These are phyloP conservation scores for Lithophane semibrunnea DNA, from an alignment of 2,888 invertebrate genomes.

Conservation along the genomic window DNA sequence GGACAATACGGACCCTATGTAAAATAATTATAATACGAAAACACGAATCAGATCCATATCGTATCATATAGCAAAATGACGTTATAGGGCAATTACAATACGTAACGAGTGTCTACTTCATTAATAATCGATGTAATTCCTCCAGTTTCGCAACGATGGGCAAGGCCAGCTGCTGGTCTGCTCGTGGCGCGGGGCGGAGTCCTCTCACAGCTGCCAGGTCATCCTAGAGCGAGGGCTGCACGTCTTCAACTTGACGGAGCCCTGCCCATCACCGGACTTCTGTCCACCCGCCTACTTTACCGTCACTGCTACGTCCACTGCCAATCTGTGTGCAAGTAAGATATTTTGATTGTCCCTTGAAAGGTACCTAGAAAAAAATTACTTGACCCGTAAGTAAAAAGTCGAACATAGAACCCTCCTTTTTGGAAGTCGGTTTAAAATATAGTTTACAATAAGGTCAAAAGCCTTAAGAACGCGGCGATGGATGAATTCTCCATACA, in stretches of 20 bases:
- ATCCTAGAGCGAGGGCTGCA: constrained; percentile 83
- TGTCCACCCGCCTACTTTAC: constrained; percentile 89
- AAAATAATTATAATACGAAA: not conserved
- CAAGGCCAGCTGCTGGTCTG: constrained; percentile 91
- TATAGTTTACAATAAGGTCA: no score
- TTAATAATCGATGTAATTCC: constrained; percentile 26
- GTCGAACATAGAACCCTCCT: no score
- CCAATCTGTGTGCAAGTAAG: constrained; percentile 91
- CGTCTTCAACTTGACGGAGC: constrained; percentile 86
- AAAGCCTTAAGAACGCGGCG: no score
- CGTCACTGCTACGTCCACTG: constrained; percentile 86
- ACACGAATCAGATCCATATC: not conserved
- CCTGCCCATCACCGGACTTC: constrained; percentile 86
- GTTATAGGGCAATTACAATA: not conserved
- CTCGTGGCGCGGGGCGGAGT: constrained; percentile 87
- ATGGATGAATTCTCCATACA: no score
- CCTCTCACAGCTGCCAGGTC: constrained; percentile 86
- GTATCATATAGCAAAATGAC: not conserved
- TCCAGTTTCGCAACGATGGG: constrained; percentile 88
- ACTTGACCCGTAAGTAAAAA: not conserved
- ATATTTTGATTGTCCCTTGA: not conserved
- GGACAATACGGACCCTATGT: not conserved
- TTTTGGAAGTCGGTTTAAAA: no score
- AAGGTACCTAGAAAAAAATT: not conserved
- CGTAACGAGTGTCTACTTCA: not conserved